phyloP scores from a whole-genome alignment of 2,113 vertebrate species.

The Scomber scombrus region DNA sequence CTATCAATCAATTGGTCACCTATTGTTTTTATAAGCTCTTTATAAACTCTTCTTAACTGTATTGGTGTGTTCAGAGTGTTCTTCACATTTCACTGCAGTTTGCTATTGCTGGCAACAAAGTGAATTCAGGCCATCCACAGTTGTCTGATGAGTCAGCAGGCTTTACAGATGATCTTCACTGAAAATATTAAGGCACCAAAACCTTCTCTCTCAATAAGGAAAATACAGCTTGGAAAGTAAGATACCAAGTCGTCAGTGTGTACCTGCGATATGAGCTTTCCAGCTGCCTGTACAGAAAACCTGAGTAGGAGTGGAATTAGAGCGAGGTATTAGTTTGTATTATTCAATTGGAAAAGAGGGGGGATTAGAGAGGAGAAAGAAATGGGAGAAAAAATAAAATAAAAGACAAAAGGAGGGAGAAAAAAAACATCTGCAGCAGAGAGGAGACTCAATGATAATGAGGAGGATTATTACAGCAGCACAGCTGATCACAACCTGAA shows the following conservation, averaged over 20 bases:
- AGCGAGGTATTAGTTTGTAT: slow-evolving; percentile 1
- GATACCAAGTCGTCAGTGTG: not conserved
- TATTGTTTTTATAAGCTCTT: too few relatives aligned
- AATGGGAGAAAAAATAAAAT: not conserved
- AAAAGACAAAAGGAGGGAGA: not conserved
- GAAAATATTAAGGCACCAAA: not conserved
- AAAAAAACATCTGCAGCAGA: not conserved
- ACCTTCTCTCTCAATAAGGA: not conserved
- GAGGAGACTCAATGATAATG: not conserved
- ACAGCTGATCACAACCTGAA: not conserved
- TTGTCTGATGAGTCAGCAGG: too few relatives aligned
- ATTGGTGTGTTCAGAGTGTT: too few relatives aligned
- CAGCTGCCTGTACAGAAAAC: too few relatives aligned
- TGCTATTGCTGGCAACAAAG: too few relatives aligned
- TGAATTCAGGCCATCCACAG: too few relatives aligned
- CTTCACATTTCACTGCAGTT: too few relatives aligned
- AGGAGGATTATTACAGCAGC: not conserved
- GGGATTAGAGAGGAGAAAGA: not conserved
- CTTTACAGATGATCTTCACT: too few relatives aligned
- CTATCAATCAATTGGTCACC: too few relatives aligned
- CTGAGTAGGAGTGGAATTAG: not conserved
- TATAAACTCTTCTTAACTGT: too few relatives aligned
- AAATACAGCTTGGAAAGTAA: not conserved
- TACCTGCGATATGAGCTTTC: not conserved
- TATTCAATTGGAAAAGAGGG: slow-evolving; percentile 4